Percentiles rank a stretch among this genome's conserved stretches.
These are phyloP conservation scores for Scatophagus argus DNA, from an alignment of 2,113 vertebrate genomes.

Conservation along the genomic window DNA sequence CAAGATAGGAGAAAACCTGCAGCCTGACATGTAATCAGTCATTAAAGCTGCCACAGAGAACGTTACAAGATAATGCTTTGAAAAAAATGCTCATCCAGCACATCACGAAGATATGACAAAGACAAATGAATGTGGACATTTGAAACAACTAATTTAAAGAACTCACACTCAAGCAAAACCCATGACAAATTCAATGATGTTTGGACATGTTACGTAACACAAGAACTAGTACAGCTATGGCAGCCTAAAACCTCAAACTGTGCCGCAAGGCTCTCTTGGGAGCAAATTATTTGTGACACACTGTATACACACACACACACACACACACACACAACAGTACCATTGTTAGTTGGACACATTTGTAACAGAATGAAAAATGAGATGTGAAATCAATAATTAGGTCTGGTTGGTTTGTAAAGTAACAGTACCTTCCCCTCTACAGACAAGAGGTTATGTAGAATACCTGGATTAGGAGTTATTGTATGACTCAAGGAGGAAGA, in stretches of 20 bases:
- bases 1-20: slow-evolving; percentile 20
- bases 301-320: slow-evolving; percentile 2
- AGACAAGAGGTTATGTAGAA: not conserved
- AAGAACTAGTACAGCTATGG: slow-evolving; percentile 38
- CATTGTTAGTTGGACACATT: slow-evolving; percentile 2
- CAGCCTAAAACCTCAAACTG: slow-evolving; percentile 6
- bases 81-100: not conserved
- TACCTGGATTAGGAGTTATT: not conserved
- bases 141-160: slow-evolving; percentile 10
- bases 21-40: slow-evolving; percentile 3
- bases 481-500: not conserved
- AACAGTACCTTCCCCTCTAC: not conserved
- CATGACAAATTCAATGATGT: slow-evolving; percentile 14
- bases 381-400: slow-evolving; percentile 8
- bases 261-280: not conserved
- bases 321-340: slow-evolving; percentile 1
- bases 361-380: slow-evolving; percentile 22
- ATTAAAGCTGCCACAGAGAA: slow-evolving; percentile 4
- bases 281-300: slow-evolving; percentile 48
- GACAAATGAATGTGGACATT: not conserved
- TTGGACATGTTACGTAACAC: slow-evolving; percentile 32
- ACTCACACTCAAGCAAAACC: slow-evolving; percentile 6
- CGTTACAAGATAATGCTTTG: not conserved
- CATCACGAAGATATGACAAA: not conserved
- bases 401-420: slow-evolving; percentile 2